These are phyloP conservation scores for Steinernema scapterisci DNA, from an alignment of 2,888 invertebrate genomes.

Conservation along the genomic window DNA sequence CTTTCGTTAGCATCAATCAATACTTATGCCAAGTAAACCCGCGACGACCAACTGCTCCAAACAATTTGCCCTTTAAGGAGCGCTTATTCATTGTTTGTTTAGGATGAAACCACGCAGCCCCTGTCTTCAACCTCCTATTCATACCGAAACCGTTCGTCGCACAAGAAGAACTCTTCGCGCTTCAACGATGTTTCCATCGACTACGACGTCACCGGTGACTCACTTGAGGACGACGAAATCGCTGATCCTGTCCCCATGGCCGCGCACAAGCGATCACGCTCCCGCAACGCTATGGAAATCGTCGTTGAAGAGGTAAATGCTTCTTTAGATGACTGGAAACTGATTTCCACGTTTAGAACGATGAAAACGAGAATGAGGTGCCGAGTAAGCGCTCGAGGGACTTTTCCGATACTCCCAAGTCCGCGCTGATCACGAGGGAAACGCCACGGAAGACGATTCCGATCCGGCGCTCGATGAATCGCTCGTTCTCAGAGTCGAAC, in stretches of 20 bases:
- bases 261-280: neutral
- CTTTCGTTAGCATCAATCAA: no score
- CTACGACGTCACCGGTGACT: slow-evolving; percentile 22
- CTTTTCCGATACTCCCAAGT: neutral
- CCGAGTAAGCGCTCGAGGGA: slow-evolving; percentile 18
- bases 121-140: neutral
- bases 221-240: neutral
- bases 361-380: slow-evolving; percentile 2
- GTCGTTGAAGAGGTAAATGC: neutral
- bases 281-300: neutral
- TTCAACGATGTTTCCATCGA: slow-evolving; percentile 16
- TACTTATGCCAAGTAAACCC: no score
- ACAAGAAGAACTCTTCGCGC: slow-evolving; percentile 9
- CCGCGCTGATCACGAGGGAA: neutral
- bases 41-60: no score
- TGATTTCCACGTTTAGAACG: neutral
- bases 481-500: slow-evolving; percentile 39
- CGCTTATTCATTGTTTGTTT: slow-evolving; percentile 1
- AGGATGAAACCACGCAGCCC: neutral
- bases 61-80: no score
- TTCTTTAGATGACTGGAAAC: no score
- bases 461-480: slow-evolving; percentile 35
- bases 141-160: slow-evolving; percentile 7
- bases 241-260: no score
- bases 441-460: neutral